Base-by-base conservation (phyloP, 2,888 invertebrate species). In the Acrobasis consociella region DNA sequence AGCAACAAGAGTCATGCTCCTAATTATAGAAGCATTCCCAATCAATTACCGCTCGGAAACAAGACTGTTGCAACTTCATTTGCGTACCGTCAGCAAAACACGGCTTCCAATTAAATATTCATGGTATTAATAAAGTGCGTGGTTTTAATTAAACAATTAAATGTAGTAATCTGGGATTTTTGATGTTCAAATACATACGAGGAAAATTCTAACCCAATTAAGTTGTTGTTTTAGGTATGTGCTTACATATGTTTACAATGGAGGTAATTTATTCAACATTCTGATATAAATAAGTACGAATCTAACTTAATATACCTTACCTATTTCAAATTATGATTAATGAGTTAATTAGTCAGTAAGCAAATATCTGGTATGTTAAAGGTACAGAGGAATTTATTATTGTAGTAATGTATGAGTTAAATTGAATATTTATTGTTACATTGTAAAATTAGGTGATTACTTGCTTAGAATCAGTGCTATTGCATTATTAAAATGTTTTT, bases 21-120 rank as follows among this genome's bases (percentile, higher is more conserved):
- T 92, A 92, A 92, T 91, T 92, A 92, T 92, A 92, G 92, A 90
- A 89, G 87, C 90, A 90, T 89, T 90, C 88, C 90, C 90, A 92
- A 92, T 92, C 92, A 91, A 92, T 92, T 92, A 92, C 87, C 82
- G 82, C 73, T 78, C 73, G 78, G 76, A 76, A 88, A 91, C 81
- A 87, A 87, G 78, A 87, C 77, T 68, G 77, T 69, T 63, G 72
- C 76, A 74, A 83, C 78, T 85, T 78, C 78, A 85, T 86, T 85
- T 81, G 80, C 63, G 87, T 85, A 89, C 73, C 71, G 87, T 73
- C 72, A 66, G 81, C 85, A 87, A 66, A 81, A 76, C 62, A 37
- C 15, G n/a, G n/a, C 2, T 11, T 42, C 56, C 15, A 56, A 56
- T 51, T 53, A 39, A 38, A 52, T 39, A 16, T 15, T 60, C 11